Conservation (phyloP, 1,140 invertebrate species). For the Cyclina sinensis region DNA sequence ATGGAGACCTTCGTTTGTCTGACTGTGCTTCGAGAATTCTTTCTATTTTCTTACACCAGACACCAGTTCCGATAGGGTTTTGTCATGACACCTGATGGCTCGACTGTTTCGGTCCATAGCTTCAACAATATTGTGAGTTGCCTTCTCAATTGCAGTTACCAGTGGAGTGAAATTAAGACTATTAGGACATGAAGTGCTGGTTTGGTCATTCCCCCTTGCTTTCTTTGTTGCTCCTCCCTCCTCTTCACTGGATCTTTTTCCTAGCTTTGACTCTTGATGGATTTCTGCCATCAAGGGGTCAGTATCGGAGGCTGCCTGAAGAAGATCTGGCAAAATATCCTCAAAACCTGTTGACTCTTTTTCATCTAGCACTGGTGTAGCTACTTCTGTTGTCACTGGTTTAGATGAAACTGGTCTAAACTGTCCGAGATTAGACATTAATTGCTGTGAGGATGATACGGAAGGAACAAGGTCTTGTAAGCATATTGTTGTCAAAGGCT, state of each 20-base stretch:
- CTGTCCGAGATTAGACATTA: background rate
- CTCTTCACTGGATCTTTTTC: background rate
- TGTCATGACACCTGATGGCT: background rate
- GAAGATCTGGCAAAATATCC: background rate
- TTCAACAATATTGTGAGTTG: background rate
- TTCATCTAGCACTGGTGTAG: no score
- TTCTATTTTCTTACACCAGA: background rate
- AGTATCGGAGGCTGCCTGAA: background rate
- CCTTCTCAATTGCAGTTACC: background rate
- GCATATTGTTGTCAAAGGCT: background rate
- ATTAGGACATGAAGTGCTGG: background rate
- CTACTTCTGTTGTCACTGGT: background rate
- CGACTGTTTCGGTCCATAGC: background rate
- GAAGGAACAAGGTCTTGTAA: background rate
- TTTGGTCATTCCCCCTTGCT: background rate
- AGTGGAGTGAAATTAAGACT: background rate
- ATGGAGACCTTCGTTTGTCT: background rate
- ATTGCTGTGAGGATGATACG: background rate
- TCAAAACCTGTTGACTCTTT: background rate
- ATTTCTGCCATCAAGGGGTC: background rate
- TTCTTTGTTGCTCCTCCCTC: background rate
- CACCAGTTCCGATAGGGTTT: background rate
- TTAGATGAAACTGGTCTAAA: background rate
- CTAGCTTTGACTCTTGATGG: background rate
- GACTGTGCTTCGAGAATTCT: background rate